A percentile compares a stretch with the other conserved stretches of the same genome.
phyloP scores from a whole-genome alignment of 1,140 invertebrate species.

The Zaprionus ghesquierei region DNA sequence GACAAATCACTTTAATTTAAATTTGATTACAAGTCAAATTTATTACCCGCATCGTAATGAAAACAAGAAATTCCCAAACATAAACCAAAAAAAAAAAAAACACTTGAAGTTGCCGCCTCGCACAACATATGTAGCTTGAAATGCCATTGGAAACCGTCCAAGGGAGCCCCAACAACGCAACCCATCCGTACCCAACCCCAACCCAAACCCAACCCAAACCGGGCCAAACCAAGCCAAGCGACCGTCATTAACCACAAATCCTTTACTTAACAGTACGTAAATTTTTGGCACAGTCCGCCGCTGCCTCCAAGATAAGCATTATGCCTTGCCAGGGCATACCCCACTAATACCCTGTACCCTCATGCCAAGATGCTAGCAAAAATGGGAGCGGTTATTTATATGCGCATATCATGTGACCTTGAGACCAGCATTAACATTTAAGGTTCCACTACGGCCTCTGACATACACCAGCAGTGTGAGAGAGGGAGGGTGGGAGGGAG shows the following conservation, averaged over 20 bases:
- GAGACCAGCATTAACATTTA: constrained; percentile 51
- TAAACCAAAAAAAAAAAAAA: constrained; percentile 4
- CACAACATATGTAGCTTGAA: constrained; percentile 58
- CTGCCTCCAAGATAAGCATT: constrained; percentile 62
- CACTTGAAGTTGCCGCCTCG: constrained; percentile 1
- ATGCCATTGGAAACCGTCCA: constrained; percentile 33
- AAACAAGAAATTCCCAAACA: constrained; percentile 15
- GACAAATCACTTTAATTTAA: constrained; percentile 64
- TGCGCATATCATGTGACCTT: constrained; percentile 75
- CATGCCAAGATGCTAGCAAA: background rate
- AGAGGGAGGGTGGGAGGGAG: background rate
- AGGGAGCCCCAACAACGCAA: constrained; percentile 21
- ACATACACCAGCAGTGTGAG: background rate
- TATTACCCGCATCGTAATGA: constrained; percentile 63
- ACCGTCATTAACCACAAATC: constrained; percentile 80
- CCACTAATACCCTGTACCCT: background rate
- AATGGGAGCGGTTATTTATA: constrained; percentile 57
- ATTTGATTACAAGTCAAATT: constrained; percentile 75
- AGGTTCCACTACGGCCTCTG: constrained; percentile 6
- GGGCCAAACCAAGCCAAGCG: constrained; percentile 14
- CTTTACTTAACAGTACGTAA: constrained; percentile 80
- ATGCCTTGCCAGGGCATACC: background rate
- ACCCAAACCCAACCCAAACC: background rate
- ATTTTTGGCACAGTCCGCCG: constrained; percentile 63
- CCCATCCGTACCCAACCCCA: background rate